Conservation (phyloP, 2,888 invertebrate species). For the Erannis defoliaria region DNA sequence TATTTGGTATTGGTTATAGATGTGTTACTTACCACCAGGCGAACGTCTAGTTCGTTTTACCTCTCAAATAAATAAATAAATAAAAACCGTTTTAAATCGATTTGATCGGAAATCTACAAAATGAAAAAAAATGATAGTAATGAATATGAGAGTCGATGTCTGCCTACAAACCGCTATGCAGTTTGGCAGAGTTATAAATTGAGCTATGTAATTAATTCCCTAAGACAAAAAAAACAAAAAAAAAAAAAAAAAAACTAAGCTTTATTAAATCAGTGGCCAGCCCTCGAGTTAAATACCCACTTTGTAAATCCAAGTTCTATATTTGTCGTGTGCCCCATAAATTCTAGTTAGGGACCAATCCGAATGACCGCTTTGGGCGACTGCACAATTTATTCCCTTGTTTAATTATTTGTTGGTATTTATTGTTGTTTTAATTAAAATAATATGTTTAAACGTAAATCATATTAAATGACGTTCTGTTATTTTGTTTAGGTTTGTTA, state of each 20-base stretch:
- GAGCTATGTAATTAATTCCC: no score
- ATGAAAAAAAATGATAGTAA: no score
- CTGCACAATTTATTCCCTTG: slow-evolving; percentile 53
- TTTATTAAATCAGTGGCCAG: slow-evolving; percentile 26
- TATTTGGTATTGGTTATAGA: no score
- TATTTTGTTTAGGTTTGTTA: slow-evolving; percentile 33
- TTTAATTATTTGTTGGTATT: slow-evolving; percentile 51
- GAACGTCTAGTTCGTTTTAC: no score
- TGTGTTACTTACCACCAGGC: no score
- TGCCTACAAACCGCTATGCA: no score
- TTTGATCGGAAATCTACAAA: background rate
- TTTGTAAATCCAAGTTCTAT: slow-evolving; percentile 50
- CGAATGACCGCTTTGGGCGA: slow-evolving; percentile 57
- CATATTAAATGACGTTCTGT: slow-evolving; percentile 43
- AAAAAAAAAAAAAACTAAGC: background rate
- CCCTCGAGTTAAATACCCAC: slow-evolving; percentile 40
- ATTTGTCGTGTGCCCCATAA: slow-evolving; percentile 64
- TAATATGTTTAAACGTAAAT: slow-evolving; percentile 47
- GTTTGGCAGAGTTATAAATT: no score
- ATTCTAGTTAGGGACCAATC: slow-evolving; percentile 75
- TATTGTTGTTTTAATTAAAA: slow-evolving; percentile 56
- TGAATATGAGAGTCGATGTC: no score
- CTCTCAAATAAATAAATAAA: no score
- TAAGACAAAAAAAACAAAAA: no score
- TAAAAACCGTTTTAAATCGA: background rate